These are phyloP conservation scores for Agrotis segetum DNA, from an alignment of 2,888 invertebrate genomes.

Conservation along the genomic window DNA sequence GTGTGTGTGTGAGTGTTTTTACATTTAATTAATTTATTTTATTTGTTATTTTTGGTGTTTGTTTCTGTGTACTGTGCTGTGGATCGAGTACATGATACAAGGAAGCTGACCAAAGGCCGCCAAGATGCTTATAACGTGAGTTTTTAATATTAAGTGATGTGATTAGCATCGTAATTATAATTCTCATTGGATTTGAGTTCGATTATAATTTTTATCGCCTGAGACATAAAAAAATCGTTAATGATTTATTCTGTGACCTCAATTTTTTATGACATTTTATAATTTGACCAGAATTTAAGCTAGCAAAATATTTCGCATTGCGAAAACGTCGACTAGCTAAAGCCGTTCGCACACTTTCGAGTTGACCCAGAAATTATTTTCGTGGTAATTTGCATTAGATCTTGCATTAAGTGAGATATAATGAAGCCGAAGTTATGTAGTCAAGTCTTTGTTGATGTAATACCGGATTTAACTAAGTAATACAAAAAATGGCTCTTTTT, in stretches of 20 bases:
- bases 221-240: not conserved
- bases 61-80: slow-evolving; percentile 81
- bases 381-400: slow-evolving; percentile 51
- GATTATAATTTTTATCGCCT: slow-evolving; percentile 19
- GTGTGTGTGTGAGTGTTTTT: slow-evolving; percentile 75
- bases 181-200: slow-evolving; percentile 55
- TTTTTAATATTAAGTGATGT: slow-evolving; percentile 67
- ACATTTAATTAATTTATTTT: slow-evolving; percentile 60
- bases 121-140: slow-evolving; percentile 89
- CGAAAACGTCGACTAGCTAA: slow-evolving; percentile 53
- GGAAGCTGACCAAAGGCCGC: slow-evolving; percentile 79
- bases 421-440: slow-evolving; percentile 32
- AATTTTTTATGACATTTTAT: slow-evolving; percentile 36
- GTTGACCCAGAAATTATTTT: slow-evolving; percentile 62
- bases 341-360: slow-evolving; percentile 48
- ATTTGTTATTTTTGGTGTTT: slow-evolving; percentile 71
- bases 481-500: not conserved
- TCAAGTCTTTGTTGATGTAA: slow-evolving; percentile 22
- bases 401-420: slow-evolving; percentile 33
- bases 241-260: slow-evolving; percentile 33
- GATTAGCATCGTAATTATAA: slow-evolving; percentile 70
- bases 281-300: slow-evolving; percentile 33
- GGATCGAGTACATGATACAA: slow-evolving; percentile 83
- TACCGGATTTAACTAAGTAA: not conserved
- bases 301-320: slow-evolving; percentile 49